phyloP scores from a whole-genome alignment of 2,797 vertebrate species.

The Tapera naevia region DNA sequence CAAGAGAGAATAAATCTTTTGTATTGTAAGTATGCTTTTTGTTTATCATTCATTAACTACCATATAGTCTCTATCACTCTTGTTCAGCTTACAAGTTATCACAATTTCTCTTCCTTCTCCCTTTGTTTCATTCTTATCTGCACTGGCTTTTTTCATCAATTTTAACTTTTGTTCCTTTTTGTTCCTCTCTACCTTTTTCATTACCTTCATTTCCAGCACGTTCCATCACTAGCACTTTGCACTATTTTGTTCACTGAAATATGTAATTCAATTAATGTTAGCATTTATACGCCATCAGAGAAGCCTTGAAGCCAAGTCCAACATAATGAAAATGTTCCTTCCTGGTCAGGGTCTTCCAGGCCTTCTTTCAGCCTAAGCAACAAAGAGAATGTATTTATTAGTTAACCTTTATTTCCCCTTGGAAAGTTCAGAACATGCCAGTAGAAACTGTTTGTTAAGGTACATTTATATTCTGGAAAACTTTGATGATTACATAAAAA shows the following conservation, averaged over 20 bases:
- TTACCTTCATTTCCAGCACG: not conserved
- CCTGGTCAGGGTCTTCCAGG: not conserved
- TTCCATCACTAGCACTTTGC: not conserved
- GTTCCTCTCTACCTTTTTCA: not conserved
- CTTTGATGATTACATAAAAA: not conserved
- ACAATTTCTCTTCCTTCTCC: not conserved
- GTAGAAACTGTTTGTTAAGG: not conserved
- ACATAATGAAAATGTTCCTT: not conserved
- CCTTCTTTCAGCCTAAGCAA: not conserved
- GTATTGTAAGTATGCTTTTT: not conserved
- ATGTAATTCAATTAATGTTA: not conserved
- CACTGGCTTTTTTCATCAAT: rapidly evolving
- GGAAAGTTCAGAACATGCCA: not conserved
- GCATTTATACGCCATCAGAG: not conserved
- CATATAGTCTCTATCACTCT: not conserved
- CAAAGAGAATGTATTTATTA: not conserved
- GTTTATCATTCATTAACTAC: not conserved
- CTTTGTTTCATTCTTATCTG: not conserved
- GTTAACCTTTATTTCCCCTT: not conserved
- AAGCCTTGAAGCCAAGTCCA: not conserved
- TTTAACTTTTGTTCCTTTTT: not conserved
- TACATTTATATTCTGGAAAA: not conserved
- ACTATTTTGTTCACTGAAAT: not conserved
- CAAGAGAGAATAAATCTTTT: not conserved
- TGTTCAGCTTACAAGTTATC: not conserved